Evolutionary conservation across 2,888 invertebrate species (phyloP).

Genomic region (Cerastis leucographa): DNA sequence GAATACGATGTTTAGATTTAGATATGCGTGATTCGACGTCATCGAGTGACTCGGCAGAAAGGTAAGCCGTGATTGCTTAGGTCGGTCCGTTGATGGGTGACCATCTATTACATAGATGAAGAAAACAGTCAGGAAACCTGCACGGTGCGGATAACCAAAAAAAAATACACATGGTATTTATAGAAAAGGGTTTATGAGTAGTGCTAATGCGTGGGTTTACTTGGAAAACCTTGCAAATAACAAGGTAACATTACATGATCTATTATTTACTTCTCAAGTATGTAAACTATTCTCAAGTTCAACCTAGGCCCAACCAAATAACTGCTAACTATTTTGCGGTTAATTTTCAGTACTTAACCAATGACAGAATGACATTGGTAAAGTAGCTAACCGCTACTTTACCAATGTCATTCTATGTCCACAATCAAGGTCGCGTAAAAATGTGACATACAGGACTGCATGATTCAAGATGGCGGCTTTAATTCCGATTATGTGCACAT

Average conservation of each 20-base stretch:
- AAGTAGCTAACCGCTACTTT: no score
- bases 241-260: not conserved
- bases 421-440: not conserved
- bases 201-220: not conserved
- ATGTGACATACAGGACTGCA: not conserved
- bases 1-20: not conserved
- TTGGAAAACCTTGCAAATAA: not conserved
- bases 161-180: not conserved
- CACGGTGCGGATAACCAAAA: not conserved
- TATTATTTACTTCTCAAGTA: not conserved
- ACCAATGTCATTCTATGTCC: not conserved
- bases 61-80: no score
- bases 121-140: not conserved
- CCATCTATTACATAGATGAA: not conserved
- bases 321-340: not conserved
- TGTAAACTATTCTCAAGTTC: not conserved
- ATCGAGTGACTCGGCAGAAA: no score
- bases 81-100: no score
- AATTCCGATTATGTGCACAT: not conserved
- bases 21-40: not conserved
- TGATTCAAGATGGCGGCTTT: not conserved
- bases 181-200: not conserved
- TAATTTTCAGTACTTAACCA: conserved; percentile 8
- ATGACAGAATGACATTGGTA: no score
- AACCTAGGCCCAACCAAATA: not conserved